Evolutionary conservation across 1,140 invertebrate genomes (phyloP).

Genomic region (Lordiphosa clarofinis): DNA sequence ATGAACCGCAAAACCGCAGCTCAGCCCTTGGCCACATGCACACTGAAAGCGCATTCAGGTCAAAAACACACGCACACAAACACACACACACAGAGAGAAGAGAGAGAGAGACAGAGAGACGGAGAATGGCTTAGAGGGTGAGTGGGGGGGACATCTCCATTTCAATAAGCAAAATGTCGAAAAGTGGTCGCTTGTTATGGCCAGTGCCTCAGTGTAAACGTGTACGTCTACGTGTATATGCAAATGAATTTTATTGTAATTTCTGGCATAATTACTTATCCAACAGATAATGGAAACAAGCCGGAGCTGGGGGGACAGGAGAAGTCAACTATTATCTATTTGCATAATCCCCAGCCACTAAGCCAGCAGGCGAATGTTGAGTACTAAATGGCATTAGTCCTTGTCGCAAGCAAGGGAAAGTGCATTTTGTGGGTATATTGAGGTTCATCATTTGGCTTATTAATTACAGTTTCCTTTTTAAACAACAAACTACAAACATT

Average conservation of each 20-base stretch:
- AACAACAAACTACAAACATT: too few relatives aligned
- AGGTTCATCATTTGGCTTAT: slow-evolving; percentile 26
- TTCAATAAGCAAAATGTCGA: slow-evolving; percentile 37
- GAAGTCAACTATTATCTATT: slow-evolving; percentile 37
- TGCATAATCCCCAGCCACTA: slow-evolving; percentile 48
- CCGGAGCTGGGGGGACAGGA: slow-evolving; percentile 9
- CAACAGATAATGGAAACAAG: slow-evolving; percentile 52
- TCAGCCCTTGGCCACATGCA: slow-evolving; percentile 6
- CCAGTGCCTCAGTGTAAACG: slow-evolving; percentile 8
- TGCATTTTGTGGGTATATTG: background rate
- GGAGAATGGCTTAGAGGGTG: background rate
- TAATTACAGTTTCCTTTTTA: slow-evolving; percentile 51
- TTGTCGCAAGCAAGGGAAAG: background rate
- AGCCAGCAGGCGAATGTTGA: background rate
- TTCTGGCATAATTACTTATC: slow-evolving; percentile 69
- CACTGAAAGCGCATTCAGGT: slow-evolving; percentile 15
- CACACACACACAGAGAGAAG: too few relatives aligned
- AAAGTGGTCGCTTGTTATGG: slow-evolving; percentile 41
- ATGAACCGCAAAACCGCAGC: slow-evolving; percentile 30
- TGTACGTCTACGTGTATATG: slow-evolving; percentile 27
- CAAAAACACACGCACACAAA: slow-evolving; percentile 9
- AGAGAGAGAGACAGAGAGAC: slow-evolving; percentile 7
- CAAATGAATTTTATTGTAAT: slow-evolving; percentile 63
- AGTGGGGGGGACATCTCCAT: background rate
- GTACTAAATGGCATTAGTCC: background rate